These are phyloP conservation scores for Pagrus major DNA, from an alignment of 2,113 vertebrate species.

Conservation along the genomic window DNA sequence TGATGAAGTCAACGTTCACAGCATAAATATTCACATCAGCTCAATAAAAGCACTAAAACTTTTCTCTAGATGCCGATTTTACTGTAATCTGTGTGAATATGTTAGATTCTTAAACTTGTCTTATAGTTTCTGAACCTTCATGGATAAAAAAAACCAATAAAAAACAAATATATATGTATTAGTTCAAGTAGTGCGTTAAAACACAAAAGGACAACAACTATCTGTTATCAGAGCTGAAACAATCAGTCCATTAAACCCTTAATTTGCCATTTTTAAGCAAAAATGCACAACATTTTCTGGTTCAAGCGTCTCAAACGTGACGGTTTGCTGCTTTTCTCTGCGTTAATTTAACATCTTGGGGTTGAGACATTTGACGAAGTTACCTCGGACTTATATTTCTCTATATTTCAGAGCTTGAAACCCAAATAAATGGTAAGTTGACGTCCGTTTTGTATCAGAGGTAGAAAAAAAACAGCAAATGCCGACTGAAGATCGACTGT, in stretches of 20 bases:
- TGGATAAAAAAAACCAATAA: not conserved
- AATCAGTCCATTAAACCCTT: not conserved
- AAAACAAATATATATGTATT: not conserved
- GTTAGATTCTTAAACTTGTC: not conserved
- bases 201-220: not conserved
- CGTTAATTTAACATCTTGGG: not conserved
- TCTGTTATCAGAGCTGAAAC: not conserved
- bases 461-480: slow-evolving; percentile 7
- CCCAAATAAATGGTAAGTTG: not conserved
- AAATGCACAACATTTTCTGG: not conserved
- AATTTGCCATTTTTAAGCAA: too few relatives aligned
- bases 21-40: not conserved
- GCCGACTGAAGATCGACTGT: slow-evolving; percentile 27
- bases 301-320: not conserved
- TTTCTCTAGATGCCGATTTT: too few relatives aligned
- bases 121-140: not conserved
- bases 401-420: not conserved
- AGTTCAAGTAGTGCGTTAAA: not conserved
- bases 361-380: not conserved
- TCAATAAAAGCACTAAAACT: too few relatives aligned
- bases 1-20: not conserved
- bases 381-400: not conserved
- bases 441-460: not conserved
- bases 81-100: not conserved
- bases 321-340: not conserved